Percentiles rank a stretch among this genome's conserved stretches.
These are phyloP conservation scores for Oreochromis mossambicus DNA, from an alignment of 2,797 vertebrate species.

Conservation along the genomic window DNA sequence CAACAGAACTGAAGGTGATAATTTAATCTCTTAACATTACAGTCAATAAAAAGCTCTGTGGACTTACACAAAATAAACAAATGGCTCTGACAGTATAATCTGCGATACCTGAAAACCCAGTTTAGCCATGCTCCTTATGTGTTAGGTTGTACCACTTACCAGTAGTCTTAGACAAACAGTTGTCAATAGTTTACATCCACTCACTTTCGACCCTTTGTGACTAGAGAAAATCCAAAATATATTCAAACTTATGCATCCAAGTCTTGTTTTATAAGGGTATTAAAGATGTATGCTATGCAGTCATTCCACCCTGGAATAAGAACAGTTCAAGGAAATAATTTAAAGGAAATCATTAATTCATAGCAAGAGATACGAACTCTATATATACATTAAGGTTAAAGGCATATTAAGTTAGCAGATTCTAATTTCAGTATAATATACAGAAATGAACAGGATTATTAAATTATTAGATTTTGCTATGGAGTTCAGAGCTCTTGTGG, in stretches of 20 bases:
- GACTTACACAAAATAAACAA: background rate
- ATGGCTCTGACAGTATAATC: background rate
- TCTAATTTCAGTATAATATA: background rate
- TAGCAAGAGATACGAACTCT: background rate
- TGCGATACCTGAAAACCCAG: background rate
- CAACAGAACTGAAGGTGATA: slow-evolving; percentile 70
- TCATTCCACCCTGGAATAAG: background rate
- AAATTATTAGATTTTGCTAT: background rate
- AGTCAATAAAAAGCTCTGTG: background rate
- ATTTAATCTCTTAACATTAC: background rate
- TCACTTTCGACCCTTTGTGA: background rate
- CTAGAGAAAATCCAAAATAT: background rate
- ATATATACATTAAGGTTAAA: background rate
- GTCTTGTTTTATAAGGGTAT: background rate
- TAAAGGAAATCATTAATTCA: background rate
- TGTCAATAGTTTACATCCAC: background rate
- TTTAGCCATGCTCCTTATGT: background rate
- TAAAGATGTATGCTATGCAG: background rate
- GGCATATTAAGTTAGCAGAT: background rate
- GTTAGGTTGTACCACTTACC: background rate
- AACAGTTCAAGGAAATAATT: background rate
- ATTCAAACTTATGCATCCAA: background rate
- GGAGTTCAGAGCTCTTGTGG: background rate
- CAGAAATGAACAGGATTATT: background rate
- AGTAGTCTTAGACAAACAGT: background rate